These are phyloP conservation scores for Venusia cambrica DNA, from an alignment of 2,888 invertebrate genomes.

Conservation along the genomic window DNA sequence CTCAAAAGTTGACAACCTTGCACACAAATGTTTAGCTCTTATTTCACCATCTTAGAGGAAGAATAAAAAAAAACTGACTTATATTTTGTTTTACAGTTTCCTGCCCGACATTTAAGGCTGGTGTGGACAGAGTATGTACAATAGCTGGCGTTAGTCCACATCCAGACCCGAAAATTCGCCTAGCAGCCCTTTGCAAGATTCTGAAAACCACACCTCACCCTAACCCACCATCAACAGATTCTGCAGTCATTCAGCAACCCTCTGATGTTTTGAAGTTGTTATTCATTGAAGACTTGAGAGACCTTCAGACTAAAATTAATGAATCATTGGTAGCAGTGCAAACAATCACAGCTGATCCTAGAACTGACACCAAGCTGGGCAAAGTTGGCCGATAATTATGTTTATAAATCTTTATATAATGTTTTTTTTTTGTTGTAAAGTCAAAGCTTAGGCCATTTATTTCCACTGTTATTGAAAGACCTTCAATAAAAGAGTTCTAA, in stretches of 20 bases:
- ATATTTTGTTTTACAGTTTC: slow-evolving; percentile 84
- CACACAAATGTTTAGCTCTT: too few species aligned
- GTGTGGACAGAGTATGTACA: slow-evolving; percentile 89
- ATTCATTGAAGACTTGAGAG: slow-evolving; percentile 91
- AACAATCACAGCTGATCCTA: slow-evolving; percentile 96
- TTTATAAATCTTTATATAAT: too few species aligned
- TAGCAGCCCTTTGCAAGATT: slow-evolving; percentile 86
- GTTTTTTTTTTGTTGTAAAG: too few species aligned
- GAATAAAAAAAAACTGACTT: too few species aligned
- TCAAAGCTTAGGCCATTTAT: too few species aligned
- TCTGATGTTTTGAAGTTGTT: slow-evolving; percentile 88
- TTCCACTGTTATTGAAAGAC: too few species aligned
- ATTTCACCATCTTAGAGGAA: too few species aligned
- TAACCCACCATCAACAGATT: slow-evolving; percentile 64
- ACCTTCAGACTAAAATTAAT: slow-evolving; percentile 96
- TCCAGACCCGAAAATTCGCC: slow-evolving; percentile 60
- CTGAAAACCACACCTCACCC: slow-evolving; percentile 92
- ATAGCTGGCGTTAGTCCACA: slow-evolving; percentile 76
- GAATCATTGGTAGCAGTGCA: slow-evolving; percentile 96
- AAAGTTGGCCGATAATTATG: slow-evolving; percentile 87
- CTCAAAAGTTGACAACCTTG: too few species aligned
- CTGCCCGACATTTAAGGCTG: slow-evolving; percentile 90
- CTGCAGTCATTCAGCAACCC: slow-evolving; percentile 56
- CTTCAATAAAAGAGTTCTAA: too few species aligned
- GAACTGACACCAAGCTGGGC: slow-evolving; percentile 96